Evolutionary conservation across 1,140 invertebrate species (phyloP).

Genomic region (Bursaphelenchus mucronatus): DNA sequence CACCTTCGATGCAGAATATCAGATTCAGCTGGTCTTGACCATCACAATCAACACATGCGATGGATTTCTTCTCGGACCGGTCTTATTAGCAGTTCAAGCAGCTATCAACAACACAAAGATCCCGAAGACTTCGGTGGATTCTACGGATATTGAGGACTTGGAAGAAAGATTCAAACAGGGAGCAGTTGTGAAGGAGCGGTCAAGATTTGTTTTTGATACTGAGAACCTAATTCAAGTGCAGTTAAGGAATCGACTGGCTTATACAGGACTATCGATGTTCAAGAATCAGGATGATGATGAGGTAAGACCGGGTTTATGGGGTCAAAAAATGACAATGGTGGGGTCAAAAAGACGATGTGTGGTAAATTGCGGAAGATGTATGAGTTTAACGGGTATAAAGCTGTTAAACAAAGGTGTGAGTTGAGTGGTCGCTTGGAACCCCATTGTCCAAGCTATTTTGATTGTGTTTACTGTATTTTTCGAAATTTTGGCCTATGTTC

Average conservation of each 20-base stretch:
- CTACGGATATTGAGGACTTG: slow-evolving; percentile 6
- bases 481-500: no score
- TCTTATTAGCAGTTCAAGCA: slow-evolving; percentile 5
- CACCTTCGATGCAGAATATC: slow-evolving; percentile 11
- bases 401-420: no score
- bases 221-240: slow-evolving; percentile 10
- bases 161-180: not conserved
- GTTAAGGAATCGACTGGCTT: not conserved
- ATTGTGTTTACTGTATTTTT: no score
- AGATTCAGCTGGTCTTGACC: slow-evolving; percentile 8
- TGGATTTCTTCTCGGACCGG: slow-evolving; percentile 13
- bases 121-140: not conserved
- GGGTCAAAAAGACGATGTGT: not conserved
- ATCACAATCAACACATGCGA: slow-evolving; percentile 21
- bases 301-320: not conserved
- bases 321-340: not conserved
- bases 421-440: no score
- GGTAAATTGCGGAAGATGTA: not conserved
- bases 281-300: slow-evolving; percentile 8
- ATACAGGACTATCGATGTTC: slow-evolving; percentile 11
- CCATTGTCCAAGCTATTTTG: no score
- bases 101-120: slow-evolving; percentile 12
- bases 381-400: no score
- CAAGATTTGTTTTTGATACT: not conserved
- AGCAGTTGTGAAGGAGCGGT: not conserved